Base-by-base conservation (phyloP, 2,797 vertebrate species). In the Synanceia verrucosa region DNA sequence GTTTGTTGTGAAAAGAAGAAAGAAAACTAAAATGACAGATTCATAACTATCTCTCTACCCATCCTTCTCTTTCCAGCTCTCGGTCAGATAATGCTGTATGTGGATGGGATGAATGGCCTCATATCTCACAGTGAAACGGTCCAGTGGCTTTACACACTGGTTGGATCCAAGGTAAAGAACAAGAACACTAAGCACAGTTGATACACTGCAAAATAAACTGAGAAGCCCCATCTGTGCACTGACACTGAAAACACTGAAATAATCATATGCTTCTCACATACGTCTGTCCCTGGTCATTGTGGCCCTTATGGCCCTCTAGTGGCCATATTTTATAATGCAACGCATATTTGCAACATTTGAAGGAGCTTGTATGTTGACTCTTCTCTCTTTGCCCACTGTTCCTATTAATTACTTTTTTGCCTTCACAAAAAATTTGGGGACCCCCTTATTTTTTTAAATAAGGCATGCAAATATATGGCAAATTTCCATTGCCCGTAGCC, bases 61-160 rank as follows among this genome's bases (percentile, higher is more conserved):
- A n/a, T n/a, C n/a, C 31, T 59, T 78, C 28, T 65, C 19, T 65
- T 29, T 73, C 8, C 88, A 99, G 98, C 98, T 84, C 94, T 99
- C 57, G 97, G 98, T 67, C 98, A 99, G 90, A 99, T 99, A 81
- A 98, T 99, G 97, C 93, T 99, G 65, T 99, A 98, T 44, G 97
- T 99, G 8, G 98, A 99, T 86, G 98, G 98, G 73, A 99, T 99
- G 97, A 99, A 99, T 50, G 97, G 98, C 61, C 95, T 99, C 71
- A 98, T 99, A 85, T 94, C 94, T 89, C 96, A 99, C 89, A 98
- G 94, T 85, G 97, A 98, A 91, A 97, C 97, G 0, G 95, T 98
- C 80, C 96, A 99, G 74, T 99, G 97, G 97, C 95, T 99, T 37
- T 98, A 98, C 85, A 95, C 95, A 0, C 95, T 99, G 68, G 95